Base-by-base conservation (phyloP, 2,888 invertebrate species). In the Caenorhabditis angaria region DNA sequence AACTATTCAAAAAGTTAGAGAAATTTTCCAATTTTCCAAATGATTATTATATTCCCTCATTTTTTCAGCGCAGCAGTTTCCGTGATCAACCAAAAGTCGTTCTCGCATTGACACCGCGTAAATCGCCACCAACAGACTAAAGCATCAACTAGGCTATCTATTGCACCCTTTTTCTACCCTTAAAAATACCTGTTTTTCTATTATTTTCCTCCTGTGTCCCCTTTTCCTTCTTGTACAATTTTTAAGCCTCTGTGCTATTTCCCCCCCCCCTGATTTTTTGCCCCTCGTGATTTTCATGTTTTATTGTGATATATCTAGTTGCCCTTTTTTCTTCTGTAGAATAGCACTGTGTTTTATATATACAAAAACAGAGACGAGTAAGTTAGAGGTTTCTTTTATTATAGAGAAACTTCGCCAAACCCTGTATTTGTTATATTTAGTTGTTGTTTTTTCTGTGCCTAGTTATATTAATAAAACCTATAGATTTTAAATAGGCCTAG, bases 81-180 rank as follows among this genome's bases (percentile, higher is more conserved):
- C 65, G 68, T 14, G 65, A 73, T 57, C 73, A 73, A 27, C 68
- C 68, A 18, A 73, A 73, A 47, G 65, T 73, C 18, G 35, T 73
- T 25, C 53, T 73, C 14, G 69, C 60, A 14, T 32, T 73, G 51
- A 73, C 64, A n/a, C 73, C 73, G 1, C 61, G 69, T 2, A 73
- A 73, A 57, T 47, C 61, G 1, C 53, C 58, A 2, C 25, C 53
- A 4, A 28, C 22, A 20, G 65, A 72, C 60, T 63, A 58, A 58
- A n/a, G 47, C 4, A 56, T 50, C 18, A 50, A 4, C 25, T 27
- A 10, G 6, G 10, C 6, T 18, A 27, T 54, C 27, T 24, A 54
- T 27, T 54, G 22, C 54, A 18, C n/a, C 18, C 50, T 4, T 24
- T 24, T 29, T 24, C 27, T 27, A 8, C 27, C n/a, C 27, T 25